Base-by-base conservation (phyloP, 2,113 vertebrate genomes). In the Osmerus eperlanus region DNA sequence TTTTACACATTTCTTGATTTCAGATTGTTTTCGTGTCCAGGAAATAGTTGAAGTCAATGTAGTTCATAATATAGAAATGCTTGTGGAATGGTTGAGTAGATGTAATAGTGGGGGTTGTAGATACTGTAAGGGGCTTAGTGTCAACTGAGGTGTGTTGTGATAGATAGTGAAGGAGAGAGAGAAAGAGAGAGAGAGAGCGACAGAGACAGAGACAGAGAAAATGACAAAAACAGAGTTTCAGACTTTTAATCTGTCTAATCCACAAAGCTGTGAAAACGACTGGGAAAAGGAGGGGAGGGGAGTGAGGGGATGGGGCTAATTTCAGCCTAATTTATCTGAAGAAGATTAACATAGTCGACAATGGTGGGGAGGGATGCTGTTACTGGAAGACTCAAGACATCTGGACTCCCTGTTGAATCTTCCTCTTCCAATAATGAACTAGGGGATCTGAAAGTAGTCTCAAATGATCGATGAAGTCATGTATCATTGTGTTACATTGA, bases 211-310 rank as follows among this genome's bases (percentile, higher is more conserved):
- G 68, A 70, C 51, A 73, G 52, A 68, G 53, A 68, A 55, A 73
- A 73, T 58, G 79, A 84, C 65, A 81, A 84, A 87, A 86, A 86
- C 79, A 83, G 60, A 80, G 81, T 83, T 88, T 83, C 89, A 89
- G 90, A 91, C 84, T 1, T 65, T 68, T 87, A 89, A 90, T 91
- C 89, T 86, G 81, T 84, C 83, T 91, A 89, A 91, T 90, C 88
- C 86, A 83, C 58, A 87, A 86, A 89, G 78, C 86, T 87, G 85
- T 87, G 82, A 88, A 91, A 89, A 87, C 59, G 72, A 84, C 84
- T 85, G 78, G 62, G 59, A 64, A 71, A 68, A 61, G 75, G 74
- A 78, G 63, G 72, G 76, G 80, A 68, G 25, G 64, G 59, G 25
- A 66, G 55, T 62, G 65, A 62, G 69, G 65, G 55, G 59, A 82